These are phyloP conservation scores for Zaprionus taronus DNA, from an alignment of 1,140 invertebrate species.

Conservation along the genomic window DNA sequence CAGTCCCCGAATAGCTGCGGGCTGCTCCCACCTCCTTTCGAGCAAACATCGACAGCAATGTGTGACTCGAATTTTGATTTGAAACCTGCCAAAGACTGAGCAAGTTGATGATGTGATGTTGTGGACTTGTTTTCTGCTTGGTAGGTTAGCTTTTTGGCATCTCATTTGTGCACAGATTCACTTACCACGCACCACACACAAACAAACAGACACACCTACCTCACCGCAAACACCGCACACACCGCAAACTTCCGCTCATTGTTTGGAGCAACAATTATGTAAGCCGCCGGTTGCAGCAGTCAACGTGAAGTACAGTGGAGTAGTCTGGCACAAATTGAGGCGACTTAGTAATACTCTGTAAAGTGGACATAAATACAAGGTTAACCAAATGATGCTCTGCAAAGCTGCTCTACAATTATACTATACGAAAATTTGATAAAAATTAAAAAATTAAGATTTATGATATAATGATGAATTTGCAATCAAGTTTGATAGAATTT, in stretches of 20 bases:
- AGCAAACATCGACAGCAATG: constrained; percentile 31
- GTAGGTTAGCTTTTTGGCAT: constrained; percentile 34
- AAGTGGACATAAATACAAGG: neutral
- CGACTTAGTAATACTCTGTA: neutral
- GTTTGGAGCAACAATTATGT: constrained; percentile 67
- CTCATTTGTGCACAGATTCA: constrained; percentile 53
- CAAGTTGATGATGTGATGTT: constrained; percentile 5
- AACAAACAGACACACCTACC: constrained; percentile 9
- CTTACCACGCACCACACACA: constrained; percentile 15
- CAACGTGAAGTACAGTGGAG: constrained; percentile 37
- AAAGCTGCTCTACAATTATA: too few species aligned
- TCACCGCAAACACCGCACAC: constrained; percentile 8
- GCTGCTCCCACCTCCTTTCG: neutral
- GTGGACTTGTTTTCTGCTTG: constrained; percentile 27
- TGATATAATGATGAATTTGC: neutral
- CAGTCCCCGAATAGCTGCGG: neutral
- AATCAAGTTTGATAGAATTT: neutral
- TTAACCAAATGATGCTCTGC: too few species aligned
- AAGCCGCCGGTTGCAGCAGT: constrained; percentile 64
- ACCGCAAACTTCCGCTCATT: constrained; percentile 75
- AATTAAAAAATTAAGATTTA: neutral
- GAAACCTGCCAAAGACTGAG: constrained; percentile 15
- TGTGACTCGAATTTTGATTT: constrained; percentile 64
- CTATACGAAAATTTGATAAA: neutral
- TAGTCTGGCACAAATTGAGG: neutral